Base-by-base conservation (phyloP, 2,888 invertebrate species). In the Auanema sp. region DNA sequence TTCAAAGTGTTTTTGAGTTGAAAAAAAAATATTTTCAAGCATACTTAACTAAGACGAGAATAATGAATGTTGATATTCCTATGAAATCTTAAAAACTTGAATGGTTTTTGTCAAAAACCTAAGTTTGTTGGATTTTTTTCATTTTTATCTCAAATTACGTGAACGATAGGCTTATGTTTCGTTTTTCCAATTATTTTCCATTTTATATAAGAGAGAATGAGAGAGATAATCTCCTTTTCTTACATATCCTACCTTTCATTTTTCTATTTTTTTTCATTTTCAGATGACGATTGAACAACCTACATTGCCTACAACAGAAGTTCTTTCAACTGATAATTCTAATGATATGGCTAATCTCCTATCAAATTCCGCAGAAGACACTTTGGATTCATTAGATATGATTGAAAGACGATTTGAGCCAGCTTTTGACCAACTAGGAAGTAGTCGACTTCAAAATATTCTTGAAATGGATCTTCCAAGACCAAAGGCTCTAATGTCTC, bases 401-500 rank as follows among this genome's bases (percentile, higher is more conserved):
- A 68, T 70, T 33, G 72, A 72, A 42, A 57, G 72, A 25, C 79
- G 77, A 57, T 80, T 78, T 63, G 81, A 81, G 65, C 73, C 78
- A 10, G 75, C 75, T 1, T 81, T 79, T 59, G 81, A 81, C 64
- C 79, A 80, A 60, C 65, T 78, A 21, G 75, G 78, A 57, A 68
- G 65, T 55, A 70, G 71, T 1, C 43, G 76, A 33, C 72, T 76
- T 51, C 79, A 83, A 73, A 81, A 83, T 69, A 83, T 83, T 56
- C 76, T 83, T 47, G 83, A 83, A 65, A 83, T 83, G 82, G 83
- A 83, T 55, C 72, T 83, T 33, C 83, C 83, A 14, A 73, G 81
- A 40, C 82, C 83, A 8, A 81, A 83, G 65, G 80, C 83, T 14
- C 69, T 83, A 21, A 68, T 80, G 44, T 68, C 70, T 18, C 79